Conservation (phyloP, 2,113 vertebrate species). For the Tilapia sparmanii region DNA sequence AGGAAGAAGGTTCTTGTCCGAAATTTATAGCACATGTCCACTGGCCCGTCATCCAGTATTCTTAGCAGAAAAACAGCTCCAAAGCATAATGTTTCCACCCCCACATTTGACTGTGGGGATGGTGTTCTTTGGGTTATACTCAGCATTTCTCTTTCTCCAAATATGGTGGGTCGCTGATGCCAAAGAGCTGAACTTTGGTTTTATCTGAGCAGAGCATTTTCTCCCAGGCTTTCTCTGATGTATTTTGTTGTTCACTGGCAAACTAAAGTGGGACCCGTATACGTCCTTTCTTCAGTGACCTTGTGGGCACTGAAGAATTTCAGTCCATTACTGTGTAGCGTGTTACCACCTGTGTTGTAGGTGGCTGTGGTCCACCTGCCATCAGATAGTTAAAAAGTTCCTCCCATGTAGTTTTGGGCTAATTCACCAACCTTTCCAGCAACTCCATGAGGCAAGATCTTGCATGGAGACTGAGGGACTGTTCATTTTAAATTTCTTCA, state of each 20-base stretch:
- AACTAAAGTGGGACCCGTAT: neutral
- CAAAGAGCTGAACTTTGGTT: neutral
- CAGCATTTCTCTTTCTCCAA: neutral
- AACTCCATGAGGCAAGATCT: neutral
- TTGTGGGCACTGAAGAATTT: neutral
- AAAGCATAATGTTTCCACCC: neutral
- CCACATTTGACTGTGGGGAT: accelerated
- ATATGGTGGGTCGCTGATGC: accelerated
- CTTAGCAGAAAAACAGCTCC: neutral
- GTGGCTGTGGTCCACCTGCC: neutral
- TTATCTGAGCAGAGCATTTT: neutral
- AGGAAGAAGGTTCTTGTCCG: neutral
- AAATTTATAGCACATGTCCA: neutral
- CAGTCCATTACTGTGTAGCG: neutral
- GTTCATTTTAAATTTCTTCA: neutral
- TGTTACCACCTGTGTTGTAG: neutral
- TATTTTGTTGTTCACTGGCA: neutral
- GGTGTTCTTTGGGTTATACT: neutral
- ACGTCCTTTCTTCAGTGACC: neutral
- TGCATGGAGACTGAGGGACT: neutral
- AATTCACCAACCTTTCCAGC: neutral
- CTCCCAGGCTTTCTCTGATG: neutral
- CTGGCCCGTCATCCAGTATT: neutral
- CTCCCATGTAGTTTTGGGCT: neutral
- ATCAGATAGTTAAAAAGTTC: neutral